Evolutionary conservation across 2,888 invertebrate genomes (phyloP), one percentile per base, ranked within the genome.

Genomic region (Xestoiulus laeticollis): DNA sequence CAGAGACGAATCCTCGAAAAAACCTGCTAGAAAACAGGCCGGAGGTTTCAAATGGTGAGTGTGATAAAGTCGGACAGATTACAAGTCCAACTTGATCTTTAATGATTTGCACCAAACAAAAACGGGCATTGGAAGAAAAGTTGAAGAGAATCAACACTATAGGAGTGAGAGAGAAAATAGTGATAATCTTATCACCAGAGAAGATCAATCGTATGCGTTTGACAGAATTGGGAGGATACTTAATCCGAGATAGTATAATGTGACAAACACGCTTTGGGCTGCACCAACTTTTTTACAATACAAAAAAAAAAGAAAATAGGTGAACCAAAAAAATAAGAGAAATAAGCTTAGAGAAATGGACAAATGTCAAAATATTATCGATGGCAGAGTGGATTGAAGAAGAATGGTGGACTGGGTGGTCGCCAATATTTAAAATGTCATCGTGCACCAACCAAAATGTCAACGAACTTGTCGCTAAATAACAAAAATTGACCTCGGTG

Each of bases 41-140:
- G n/a, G 22, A 59, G 59, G 59, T 59, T 59, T 59, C 59, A 59
- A 59, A 59, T 59, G 59, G 59, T 22, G n/a, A 59, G 59, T 59
- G 59, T 59, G 59, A 59, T 59, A 59, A 59, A 59, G 59, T 59
- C 59, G 59, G 59, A 59, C 59, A 59, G 59, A 59, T 59, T 59
- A 59, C 59, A 59, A 59, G 59, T 59, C 59, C 59, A 59, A 59
- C 59, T 59, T 59, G 59, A 59, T 59, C 59, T 59, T 59, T 59
- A 59, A 59, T 59, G 59, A 59, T 59, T 59, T 19, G n/a, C 22
- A 59, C 59, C n/a, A 22, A 59, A 59, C n/a, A 48, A 48, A 48
- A 48, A 48, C 6, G 6, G 14, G 6, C 48, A 48, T 48, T 16
- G 38, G 38, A 48, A 48, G 16, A 19, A 59, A 59, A 59, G 59